Evolutionary conservation across 2,888 invertebrate species (phyloP).

Genomic region (Hololepta plana): DNA sequence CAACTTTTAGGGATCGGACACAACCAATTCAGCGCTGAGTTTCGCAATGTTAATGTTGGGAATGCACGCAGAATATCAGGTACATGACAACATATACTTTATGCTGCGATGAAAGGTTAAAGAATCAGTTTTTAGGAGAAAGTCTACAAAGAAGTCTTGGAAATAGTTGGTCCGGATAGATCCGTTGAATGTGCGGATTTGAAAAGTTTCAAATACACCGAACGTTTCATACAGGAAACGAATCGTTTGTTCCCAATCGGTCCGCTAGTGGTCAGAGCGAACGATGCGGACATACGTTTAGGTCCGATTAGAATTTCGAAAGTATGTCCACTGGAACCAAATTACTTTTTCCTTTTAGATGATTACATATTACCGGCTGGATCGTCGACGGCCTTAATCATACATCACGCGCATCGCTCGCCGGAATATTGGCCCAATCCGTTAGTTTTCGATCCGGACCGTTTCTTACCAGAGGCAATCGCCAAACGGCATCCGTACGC

Average conservation of each 20-base stretch:
- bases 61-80: neutral
- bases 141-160: slow-evolving; percentile 1
- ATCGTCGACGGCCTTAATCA: no score
- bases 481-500: no score
- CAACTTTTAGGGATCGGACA: neutral
- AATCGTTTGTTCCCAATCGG: neutral
- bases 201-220: neutral
- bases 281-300: no score
- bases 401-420: no score
- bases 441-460: no score
- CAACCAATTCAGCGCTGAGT: neutral
- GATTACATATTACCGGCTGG: no score
- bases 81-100: neutral
- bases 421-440: no score
- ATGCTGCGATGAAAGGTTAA: neutral
- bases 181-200: neutral
- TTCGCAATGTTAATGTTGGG: neutral
- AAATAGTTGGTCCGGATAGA: slow-evolving; percentile 1
- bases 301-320: no score
- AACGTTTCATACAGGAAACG: neutral
- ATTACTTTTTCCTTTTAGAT: no score
- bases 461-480: no score
- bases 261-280: neutral
- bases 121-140: neutral
- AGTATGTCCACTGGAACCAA: no score